Base-by-base conservation (phyloP, 2,113 vertebrate genomes). In the Anser cygnoides region DNA sequence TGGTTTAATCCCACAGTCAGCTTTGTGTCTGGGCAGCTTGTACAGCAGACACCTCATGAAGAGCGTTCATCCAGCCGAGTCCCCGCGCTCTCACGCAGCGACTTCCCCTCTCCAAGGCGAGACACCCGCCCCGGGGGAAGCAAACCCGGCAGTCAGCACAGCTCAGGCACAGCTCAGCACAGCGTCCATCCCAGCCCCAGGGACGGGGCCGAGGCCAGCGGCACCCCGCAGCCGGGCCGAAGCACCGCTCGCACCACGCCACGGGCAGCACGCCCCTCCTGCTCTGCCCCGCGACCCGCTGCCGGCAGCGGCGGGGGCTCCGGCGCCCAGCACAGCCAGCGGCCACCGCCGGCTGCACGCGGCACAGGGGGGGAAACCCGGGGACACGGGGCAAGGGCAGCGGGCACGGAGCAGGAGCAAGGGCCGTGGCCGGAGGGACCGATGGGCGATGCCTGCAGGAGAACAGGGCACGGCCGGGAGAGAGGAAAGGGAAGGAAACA, bases 31-130 rank as follows among this genome's bases (percentile, higher is more conserved):
- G 75, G 14, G 4, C 35, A 71, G 25, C 39, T 46, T 65, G 62
- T 63, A 29, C 28, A 43, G 63, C 72, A 89, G 63, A 50, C 28
- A 54, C 4, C 8, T 7, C 62, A 28, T 2, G 5, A 54, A 29
- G 5, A 65, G 1, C 0, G 1, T 31, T n/a, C 5, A 74, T 20
- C n/a, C 16, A 31, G 46, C 41, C 4, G 10, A 26, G 9, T 43
- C n/a, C 41, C 33, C 37, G 26, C 1, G 5, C 33, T 86, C 31
- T 29, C 35, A 25, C 31, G 17, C 62, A 63, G 71, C 21, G 28
- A 41, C 3, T 82, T 73, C 29, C 33, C 33, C 44, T 49, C 62
- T 44, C 75, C 35, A 23, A 61, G 67, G 3, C 0, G 16, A 73
- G 10, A 5, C 0, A 46, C 55, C 63, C 59, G 20, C 19, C 10